Base-by-base conservation (phyloP, 2,797 vertebrate species). In the Acomys russatus region DNA sequence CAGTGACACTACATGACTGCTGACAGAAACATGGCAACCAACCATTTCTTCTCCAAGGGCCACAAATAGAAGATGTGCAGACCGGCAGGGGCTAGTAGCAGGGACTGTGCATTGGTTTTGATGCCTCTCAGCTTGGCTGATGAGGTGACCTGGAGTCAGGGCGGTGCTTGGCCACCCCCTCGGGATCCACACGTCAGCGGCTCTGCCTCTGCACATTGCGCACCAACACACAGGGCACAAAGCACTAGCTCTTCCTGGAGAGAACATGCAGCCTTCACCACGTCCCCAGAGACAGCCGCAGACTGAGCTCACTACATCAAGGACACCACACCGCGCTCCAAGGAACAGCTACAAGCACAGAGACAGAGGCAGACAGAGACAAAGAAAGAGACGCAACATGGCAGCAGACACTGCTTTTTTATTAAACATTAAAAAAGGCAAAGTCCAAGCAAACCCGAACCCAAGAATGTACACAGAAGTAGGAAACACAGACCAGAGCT, bases 151-250 rank as follows among this genome's bases (percentile, higher is more conserved):
- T 90, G 97, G 94, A 97, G 94, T 80, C 94, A 97, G 96, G 97
- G 97, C 97, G 89, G 97, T 97, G 96, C 94, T 98, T 98, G 86
- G 96, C 98, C 97, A 97, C 94, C 97, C 97, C 97, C 97, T 97
- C 77, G 71, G 98, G 98, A 97, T 97, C 97, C 97, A 96, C 90
- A 97, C 98, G 95, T 96, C 98, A 97, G 98, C 97, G 96, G 98
- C 97, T 98, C 97, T 98, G 98, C 97, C 98, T 98, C 98, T 97
- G 98, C 98, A 98, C 98, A 98, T 97, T 97, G 97, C 95, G 96
- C 96, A 98, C 97, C 98, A 98, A 98, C 98, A 98, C 98, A 98
- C 98, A 98, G 98, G 97, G 98, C 98, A 98, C 98, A 96, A 97
- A 98, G 95, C 98, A 98, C 97, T 98, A 98, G 98, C 95, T 97